Base-by-base conservation (phyloP, 2,797 vertebrate species). In the Sciurus vulgaris region DNA sequence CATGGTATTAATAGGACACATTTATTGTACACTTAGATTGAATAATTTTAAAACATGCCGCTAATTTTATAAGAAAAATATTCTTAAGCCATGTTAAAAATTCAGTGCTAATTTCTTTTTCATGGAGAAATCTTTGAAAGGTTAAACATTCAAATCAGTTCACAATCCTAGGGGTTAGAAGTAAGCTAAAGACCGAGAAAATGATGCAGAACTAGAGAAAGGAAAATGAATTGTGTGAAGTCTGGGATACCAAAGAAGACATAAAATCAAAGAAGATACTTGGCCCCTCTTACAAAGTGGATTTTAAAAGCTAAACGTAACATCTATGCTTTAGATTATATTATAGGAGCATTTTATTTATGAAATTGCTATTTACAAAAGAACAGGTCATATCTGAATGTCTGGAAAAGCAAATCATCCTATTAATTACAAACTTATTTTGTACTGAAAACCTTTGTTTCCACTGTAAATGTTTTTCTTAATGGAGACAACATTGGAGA, bases 1-100 rank as follows among this genome's bases (percentile, higher is more conserved):
- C 88, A 92, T 79, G 77, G 7, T 94, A 41, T 22, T 97, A 95
- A 79, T 90, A 74, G 92, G 82, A 97, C 94, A 93, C 33, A 83
- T 96, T 90, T 93, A 92, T 78, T 93, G 41, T 70, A 81, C 91
- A 65, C 91, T 97, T 96, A 93, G 96, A 84, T 94, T 95, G 97
- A 97, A 95, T 97, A 96, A 97, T 96, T 95, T 97, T 98, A 98
- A 76, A 96, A 93, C 22, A 35, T 59, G 18, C 0, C 0, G 89
- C 92, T 97, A 35, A 72, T 92, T 88, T 94, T 47, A 69, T 63
- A 49, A 82, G 47, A 70, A 35, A 89, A 92, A 67, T 47, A 93
- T 85, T 94, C 73, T 94, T 84, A 86, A 91, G 61, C 78, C 14
- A 54, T 47, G 24, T 78, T 49, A 72, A 74, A 91, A 22, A 63